These are phyloP conservation scores for Lepus townsendii DNA, from an alignment of 2,797 vertebrate species.

Conservation along the genomic window DNA sequence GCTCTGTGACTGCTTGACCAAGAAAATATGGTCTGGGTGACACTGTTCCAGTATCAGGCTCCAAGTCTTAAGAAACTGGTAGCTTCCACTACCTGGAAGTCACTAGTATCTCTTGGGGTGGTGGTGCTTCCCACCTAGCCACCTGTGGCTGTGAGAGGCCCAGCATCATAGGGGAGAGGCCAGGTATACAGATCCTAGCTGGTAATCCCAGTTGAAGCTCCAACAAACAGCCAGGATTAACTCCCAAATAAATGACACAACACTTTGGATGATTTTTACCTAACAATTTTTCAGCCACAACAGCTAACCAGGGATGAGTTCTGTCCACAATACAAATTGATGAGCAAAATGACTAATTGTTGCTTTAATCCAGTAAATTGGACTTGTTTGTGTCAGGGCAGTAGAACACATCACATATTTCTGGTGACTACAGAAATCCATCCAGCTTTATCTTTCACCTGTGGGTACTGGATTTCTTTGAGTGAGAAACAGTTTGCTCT, in stretches of 20 bases:
- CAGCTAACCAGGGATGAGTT: not conserved
- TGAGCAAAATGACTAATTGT: not conserved
- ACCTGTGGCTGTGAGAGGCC: not conserved
- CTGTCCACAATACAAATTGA: not conserved
- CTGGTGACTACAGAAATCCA: not conserved
- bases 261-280: not conserved
- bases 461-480: not conserved
- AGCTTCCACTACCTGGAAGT: not conserved
- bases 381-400: not conserved
- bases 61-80: not conserved
- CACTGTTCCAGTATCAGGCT: not conserved
- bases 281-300: not conserved
- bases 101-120: not conserved
- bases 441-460: not conserved
- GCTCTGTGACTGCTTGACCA: not conserved
- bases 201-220: not conserved
- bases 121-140: not conserved
- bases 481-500: not conserved
- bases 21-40: not conserved
- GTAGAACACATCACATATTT: not conserved
- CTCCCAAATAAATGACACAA: not conserved
- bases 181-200: not conserved
- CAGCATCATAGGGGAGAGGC: not conserved
- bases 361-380: not conserved
- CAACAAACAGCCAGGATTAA: not conserved